A percentile compares a stretch with the other conserved stretches of the same genome.
Conservation (phyloP, 1,140 invertebrate species). For the Drosophila pectinifera region DNA sequence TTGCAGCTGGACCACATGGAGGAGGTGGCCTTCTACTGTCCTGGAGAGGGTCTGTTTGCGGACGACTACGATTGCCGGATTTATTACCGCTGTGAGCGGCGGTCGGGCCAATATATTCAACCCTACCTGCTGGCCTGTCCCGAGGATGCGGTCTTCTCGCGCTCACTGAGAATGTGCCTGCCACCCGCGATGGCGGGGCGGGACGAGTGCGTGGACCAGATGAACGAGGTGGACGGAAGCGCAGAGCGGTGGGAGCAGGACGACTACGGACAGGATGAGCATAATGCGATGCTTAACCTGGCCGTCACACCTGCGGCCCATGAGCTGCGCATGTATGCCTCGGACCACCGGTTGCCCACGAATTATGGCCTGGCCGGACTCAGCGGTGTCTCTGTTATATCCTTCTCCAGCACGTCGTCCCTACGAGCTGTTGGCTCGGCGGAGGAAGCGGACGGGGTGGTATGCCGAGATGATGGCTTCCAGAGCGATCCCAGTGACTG, state of each 20-base stretch:
- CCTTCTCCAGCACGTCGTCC: constrained; percentile 77
- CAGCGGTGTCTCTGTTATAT: constrained; percentile 80
- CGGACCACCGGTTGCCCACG: constrained; percentile 68
- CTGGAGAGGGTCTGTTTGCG: constrained; percentile 88
- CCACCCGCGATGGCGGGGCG: constrained; percentile 76
- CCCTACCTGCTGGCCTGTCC: constrained; percentile 85
- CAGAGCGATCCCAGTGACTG: constrained; percentile 89
- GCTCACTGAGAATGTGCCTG: constrained; percentile 69
- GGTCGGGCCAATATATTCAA: constrained; percentile 85
- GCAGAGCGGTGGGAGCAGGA: constrained; percentile 62
- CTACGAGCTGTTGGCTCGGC: constrained; percentile 47
- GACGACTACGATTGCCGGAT: constrained; percentile 87
- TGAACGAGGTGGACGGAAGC: constrained; percentile 75
- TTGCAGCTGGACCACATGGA: constrained; percentile 26
- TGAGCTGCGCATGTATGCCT: constrained; percentile 61
- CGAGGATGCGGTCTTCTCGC: constrained; percentile 84
- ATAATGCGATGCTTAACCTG: constrained; percentile 59
- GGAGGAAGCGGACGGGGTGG: constrained; percentile 29
- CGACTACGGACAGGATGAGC: constrained; percentile 58
- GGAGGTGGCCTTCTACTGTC: constrained; percentile 82
- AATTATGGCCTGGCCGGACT: constrained; percentile 81
- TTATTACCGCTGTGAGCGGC: constrained; percentile 86
- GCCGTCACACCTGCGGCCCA: constrained; percentile 67
- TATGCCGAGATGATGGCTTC: constrained; percentile 87
- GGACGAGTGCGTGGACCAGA: constrained; percentile 72